A percentile compares a stretch with the other conserved stretches of the same genome.
These are phyloP conservation scores for Myopa testacea DNA, from an alignment of 2,888 invertebrate genomes.

Conservation along the genomic window DNA sequence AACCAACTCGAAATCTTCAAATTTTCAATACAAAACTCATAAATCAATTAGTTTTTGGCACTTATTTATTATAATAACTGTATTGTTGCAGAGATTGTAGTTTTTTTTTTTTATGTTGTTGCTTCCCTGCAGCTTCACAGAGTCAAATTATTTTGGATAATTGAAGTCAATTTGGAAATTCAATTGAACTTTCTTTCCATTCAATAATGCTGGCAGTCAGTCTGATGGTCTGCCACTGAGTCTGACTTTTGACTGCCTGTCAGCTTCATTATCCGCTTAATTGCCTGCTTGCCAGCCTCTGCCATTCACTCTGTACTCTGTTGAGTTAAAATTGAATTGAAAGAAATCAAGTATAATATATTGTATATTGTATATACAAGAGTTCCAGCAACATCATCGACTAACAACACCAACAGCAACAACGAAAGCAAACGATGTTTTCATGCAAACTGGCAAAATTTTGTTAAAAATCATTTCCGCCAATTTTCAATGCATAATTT, in stretches of 20 bases:
- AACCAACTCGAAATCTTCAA: not conserved
- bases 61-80: conserved; percentile 10
- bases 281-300: not conserved
- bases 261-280: not conserved
- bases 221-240: not conserved
- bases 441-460: not conserved
- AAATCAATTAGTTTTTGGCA: conserved; percentile 49
- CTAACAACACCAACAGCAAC: not conserved
- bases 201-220: not conserved
- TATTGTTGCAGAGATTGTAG: not conserved
- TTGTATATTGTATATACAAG: not conserved
- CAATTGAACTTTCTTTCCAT: conserved; percentile 20
- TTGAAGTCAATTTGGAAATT: conserved; percentile 28
- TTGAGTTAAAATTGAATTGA: not conserved
- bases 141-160: conserved; percentile 6
- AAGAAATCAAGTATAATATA: not conserved
- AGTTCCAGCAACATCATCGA: not conserved
- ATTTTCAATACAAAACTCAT: conserved; percentile 38
- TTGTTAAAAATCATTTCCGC: not conserved
- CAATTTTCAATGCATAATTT: not conserved
- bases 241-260: not conserved
- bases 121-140: not conserved
- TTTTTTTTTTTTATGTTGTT: not conserved
- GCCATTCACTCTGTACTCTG: not conserved
- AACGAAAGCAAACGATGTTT: not conserved